These are phyloP conservation scores for Caenorhabditis plicata DNA, from an alignment of 2,888 invertebrate species.

Conservation along the genomic window DNA sequence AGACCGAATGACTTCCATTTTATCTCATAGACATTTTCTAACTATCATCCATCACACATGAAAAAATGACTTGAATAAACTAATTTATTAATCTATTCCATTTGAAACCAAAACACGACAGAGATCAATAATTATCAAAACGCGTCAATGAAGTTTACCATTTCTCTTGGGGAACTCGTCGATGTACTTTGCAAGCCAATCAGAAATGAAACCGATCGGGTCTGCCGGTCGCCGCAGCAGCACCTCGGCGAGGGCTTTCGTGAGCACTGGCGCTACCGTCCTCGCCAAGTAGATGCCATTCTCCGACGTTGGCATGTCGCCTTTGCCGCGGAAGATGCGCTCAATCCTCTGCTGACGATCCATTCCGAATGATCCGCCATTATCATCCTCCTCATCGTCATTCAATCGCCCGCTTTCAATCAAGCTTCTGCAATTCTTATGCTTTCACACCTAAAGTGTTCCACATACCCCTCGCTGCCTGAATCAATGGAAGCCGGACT, in stretches of 20 bases:
- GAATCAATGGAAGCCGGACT: constrained; percentile 43
- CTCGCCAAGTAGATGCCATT: constrained; percentile 67
- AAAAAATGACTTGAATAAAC: constrained; percentile 1
- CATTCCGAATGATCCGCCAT: no score
- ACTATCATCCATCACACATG: constrained; percentile 9
- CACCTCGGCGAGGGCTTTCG: constrained; percentile 67
- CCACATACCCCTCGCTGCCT: constrained; percentile 28
- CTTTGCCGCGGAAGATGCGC: constrained; percentile 49
- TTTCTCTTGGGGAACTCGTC: constrained; percentile 40
- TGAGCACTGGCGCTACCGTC: constrained; percentile 67
- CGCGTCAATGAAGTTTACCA: constrained; percentile 13
- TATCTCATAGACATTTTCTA: constrained; percentile 2
- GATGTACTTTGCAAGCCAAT: constrained; percentile 67
- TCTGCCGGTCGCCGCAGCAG: constrained; percentile 67
- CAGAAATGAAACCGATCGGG: constrained; percentile 67
- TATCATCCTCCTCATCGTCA: constrained; percentile 53
- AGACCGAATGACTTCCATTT: background rate
- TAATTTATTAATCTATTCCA: constrained; percentile 2
- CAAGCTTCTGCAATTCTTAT: constrained; percentile 34
- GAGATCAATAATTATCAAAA: background rate
- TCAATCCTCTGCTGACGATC: constrained; percentile 58
- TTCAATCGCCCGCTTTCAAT: constrained; percentile 47
- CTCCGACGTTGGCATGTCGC: constrained; percentile 65
- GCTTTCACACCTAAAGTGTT: background rate
- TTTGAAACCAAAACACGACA: background rate